Conservation (phyloP, 2,888 invertebrate genomes). For the Melipona bicolor region DNA sequence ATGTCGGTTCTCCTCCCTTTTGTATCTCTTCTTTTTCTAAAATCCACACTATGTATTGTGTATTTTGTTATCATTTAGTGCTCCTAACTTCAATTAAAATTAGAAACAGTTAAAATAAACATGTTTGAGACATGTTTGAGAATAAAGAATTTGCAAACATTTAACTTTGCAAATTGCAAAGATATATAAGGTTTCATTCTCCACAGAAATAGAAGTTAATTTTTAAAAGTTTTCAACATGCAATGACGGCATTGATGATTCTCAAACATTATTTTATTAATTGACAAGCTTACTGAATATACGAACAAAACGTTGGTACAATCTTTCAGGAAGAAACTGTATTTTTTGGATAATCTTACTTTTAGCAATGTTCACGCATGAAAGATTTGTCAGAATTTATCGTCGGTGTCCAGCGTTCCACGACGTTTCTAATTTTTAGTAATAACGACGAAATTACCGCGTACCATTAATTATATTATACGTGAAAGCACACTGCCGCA, state of each 20-base stretch:
- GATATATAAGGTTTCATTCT: not conserved
- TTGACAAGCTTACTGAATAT: too few relatives aligned
- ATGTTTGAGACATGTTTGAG: not conserved
- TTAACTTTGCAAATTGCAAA: not conserved
- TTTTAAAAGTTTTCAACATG: not conserved
- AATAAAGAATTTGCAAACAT: not conserved
- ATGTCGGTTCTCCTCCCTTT: conserved; percentile 16
- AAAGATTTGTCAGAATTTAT: not conserved
- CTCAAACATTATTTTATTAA: not conserved
- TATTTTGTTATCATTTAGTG: not conserved
- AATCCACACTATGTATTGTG: too few relatives aligned
- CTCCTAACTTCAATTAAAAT: not conserved
- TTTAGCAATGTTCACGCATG: not conserved
- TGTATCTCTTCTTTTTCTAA: not conserved
- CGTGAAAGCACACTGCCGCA: conserved; percentile 80
- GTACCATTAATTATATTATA: conserved; percentile 72
- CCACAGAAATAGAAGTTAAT: not conserved
- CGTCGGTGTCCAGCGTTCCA: conserved; percentile 60
- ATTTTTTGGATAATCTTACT: not conserved
- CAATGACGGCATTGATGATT: not conserved
- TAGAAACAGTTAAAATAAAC: not conserved
- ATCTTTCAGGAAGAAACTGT: not conserved
- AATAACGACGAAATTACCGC: conserved; percentile 58
- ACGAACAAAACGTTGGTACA: not conserved
- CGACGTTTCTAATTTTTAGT: conserved; percentile 63